These are phyloP conservation scores for Tetropium fuscum DNA, from an alignment of 2,888 invertebrate genomes.

Conservation along the genomic window DNA sequence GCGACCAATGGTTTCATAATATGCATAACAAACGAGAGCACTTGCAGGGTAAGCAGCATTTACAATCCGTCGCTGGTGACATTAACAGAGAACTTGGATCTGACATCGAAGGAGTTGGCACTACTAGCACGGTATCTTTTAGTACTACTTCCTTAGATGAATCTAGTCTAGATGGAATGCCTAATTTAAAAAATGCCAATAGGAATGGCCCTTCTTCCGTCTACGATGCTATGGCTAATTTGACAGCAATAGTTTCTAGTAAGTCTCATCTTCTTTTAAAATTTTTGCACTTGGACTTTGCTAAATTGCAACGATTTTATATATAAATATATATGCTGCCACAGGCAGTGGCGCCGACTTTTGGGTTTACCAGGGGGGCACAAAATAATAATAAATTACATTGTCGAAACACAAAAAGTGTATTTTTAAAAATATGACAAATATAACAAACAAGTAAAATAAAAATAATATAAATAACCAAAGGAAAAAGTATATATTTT, in stretches of 20 bases:
- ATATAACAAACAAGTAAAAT: too few species aligned
- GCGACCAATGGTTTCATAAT: conserved; percentile 72
- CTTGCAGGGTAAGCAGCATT: conserved; percentile 70
- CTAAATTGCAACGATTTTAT: too few species aligned
- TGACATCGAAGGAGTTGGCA: conserved; percentile 47
- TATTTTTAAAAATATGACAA: too few species aligned
- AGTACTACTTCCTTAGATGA: conserved; percentile 63
- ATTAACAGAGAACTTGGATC: conserved; percentile 60
- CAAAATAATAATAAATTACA: too few species aligned
- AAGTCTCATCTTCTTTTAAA: conserved; percentile 37
- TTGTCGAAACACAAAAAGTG: too few species aligned
- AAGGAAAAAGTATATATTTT: too few species aligned
- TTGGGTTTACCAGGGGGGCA: too few species aligned
- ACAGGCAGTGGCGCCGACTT: too few species aligned
- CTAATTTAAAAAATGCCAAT: conserved; percentile 39
- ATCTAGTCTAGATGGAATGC: conserved; percentile 63
- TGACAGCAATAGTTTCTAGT: conserved; percentile 60
- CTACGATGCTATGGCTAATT: conserved; percentile 60
- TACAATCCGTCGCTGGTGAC: conserved; percentile 65
- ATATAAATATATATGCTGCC: too few species aligned
- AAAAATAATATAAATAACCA: too few species aligned
- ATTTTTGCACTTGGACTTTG: too few species aligned
- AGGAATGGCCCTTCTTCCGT: conserved; percentile 47
- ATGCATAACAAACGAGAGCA: conserved; percentile 72
- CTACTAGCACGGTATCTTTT: conserved; percentile 39